These are phyloP conservation scores for Sinocyclocheilus grahami DNA, from an alignment of 2,113 vertebrate species.

Conservation along the genomic window DNA sequence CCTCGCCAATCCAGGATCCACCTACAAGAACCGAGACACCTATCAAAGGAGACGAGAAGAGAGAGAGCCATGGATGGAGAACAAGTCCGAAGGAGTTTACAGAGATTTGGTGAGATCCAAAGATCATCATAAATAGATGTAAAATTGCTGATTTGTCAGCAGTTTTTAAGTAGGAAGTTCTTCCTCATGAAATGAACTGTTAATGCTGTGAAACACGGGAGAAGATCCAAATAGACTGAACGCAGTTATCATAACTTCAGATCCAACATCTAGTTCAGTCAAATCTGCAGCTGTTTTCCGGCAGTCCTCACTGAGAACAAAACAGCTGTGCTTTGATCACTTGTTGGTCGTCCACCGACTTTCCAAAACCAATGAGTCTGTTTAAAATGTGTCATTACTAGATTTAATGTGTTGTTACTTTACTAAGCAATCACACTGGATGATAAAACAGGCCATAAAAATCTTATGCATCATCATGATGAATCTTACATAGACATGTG, in stretches of 20 bases:
- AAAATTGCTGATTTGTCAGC: neutral
- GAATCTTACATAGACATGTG: neutral
- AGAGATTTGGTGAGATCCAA: constrained; percentile 86
- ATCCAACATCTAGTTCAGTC: too few relatives aligned
- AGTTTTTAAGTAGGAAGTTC: neutral
- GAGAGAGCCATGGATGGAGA: constrained; percentile 79
- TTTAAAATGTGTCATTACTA: too few relatives aligned
- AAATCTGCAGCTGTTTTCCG: too few relatives aligned
- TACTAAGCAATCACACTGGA: too few relatives aligned
- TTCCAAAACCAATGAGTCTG: too few relatives aligned
- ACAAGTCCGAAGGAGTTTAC: constrained; percentile 88
- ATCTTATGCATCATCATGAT: neutral
- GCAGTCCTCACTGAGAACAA: too few relatives aligned
- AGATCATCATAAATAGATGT: neutral
- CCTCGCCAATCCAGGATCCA: constrained; percentile 78
- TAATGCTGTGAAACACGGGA: neutral
- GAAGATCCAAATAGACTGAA: neutral
- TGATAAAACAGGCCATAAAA: neutral
- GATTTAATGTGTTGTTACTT: too few relatives aligned
- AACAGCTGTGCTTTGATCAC: too few relatives aligned
- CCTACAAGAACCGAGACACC: constrained; percentile 80
- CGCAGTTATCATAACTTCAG: neutral
- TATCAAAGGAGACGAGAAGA: constrained; percentile 80
- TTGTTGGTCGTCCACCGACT: too few relatives aligned
- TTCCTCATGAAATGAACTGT: neutral